Percentiles rank a stretch among this genome's conserved stretches.
These are phyloP conservation scores for Bruchidius siliquastri DNA, from an alignment of 2,888 invertebrate species.

Conservation along the genomic window DNA sequence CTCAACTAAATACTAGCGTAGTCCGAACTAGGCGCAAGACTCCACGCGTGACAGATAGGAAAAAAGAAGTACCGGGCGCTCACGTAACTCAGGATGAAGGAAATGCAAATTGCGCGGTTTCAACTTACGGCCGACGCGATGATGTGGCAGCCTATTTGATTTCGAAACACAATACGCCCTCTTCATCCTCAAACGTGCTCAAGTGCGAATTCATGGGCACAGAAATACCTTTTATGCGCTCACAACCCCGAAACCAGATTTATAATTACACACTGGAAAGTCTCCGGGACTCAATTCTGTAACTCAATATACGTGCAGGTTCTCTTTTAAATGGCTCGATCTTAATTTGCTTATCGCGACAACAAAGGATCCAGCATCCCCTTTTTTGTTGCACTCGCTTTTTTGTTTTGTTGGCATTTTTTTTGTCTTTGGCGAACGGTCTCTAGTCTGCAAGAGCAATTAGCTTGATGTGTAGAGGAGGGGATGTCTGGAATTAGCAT, in stretches of 20 bases:
- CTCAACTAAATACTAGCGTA: no score
- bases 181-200: slow-evolving; percentile 30
- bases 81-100: neutral
- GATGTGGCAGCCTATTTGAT: slow-evolving; percentile 10
- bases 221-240: slow-evolving; percentile 33
- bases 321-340: neutral
- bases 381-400: neutral
- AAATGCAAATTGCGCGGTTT: slow-evolving; percentile 5
- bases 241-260: slow-evolving; percentile 22
- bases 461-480: no score
- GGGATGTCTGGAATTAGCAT: no score
- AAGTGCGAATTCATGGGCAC: slow-evolving; percentile 34
- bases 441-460: no score
- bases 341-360: neutral
- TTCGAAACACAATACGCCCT: slow-evolving; percentile 29
- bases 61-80: neutral
- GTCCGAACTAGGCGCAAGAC: no score
- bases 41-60: neutral
- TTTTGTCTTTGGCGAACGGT: neutral
- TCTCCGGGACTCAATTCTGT: slow-evolving; percentile 14
- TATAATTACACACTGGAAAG: slow-evolving; percentile 9
- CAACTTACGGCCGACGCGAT: neutral
- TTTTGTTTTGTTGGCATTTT: neutral
- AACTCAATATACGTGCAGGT: slow-evolving; percentile 14
- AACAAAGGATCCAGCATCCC: neutral